phyloP scores from a whole-genome alignment of 2,113 vertebrate species.

The Podarcis raffonei region DNA sequence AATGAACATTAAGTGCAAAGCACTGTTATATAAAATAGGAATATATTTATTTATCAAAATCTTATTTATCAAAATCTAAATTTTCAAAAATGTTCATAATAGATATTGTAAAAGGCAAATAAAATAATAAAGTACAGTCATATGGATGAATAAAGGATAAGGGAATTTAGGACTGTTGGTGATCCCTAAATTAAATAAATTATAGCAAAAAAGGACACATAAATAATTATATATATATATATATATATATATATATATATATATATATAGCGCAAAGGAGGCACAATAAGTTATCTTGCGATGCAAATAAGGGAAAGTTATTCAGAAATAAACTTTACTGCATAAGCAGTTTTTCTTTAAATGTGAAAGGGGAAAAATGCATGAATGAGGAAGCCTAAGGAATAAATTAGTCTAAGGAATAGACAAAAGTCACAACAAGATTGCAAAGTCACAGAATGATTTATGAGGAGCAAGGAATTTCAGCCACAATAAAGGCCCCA shows the following conservation, averaged over 20 bases:
- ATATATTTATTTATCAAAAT: neutral
- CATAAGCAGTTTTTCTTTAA: neutral
- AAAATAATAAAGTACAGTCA: neutral
- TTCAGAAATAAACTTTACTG: neutral
- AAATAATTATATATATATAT: too few relatives aligned
- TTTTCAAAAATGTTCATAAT: neutral
- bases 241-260: too few relatives aligned
- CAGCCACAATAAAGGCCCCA: neutral
- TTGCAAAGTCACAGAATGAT: neutral
- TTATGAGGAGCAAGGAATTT: neutral
- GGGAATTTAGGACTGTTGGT: neutral
- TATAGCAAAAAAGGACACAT: neutral
- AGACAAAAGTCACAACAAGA: neutral
- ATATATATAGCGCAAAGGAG: neutral
- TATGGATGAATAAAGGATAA: neutral
- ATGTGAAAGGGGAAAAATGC: neutral
- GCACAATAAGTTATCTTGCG: neutral
- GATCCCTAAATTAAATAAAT: neutral
- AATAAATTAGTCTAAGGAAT: neutral
- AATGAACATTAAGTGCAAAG: too few relatives aligned
- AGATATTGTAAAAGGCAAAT: neutral
- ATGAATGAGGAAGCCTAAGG: neutral
- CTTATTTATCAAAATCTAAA: neutral
- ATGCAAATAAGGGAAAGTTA: neutral
- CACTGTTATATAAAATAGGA: neutral